Evolutionary conservation across 2,113 vertebrate species (phyloP).

Genomic region (Hipposideros armiger): DNA sequence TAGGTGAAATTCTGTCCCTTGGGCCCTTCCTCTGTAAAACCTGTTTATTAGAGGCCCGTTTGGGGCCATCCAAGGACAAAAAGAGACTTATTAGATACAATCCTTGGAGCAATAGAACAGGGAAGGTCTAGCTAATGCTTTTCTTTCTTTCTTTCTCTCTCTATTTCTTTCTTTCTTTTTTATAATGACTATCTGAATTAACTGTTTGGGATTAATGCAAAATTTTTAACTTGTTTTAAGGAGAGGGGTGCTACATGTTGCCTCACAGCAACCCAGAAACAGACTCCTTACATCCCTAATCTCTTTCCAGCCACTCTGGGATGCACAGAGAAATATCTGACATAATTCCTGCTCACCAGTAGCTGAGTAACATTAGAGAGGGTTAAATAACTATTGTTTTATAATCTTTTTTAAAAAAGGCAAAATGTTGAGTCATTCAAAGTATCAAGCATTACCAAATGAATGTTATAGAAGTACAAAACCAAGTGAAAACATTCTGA

Average conservation of each 20-base stretch:
- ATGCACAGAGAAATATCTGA: background rate
- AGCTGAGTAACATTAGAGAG: background rate
- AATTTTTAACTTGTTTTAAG: background rate
- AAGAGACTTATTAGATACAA: background rate
- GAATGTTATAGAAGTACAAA: background rate
- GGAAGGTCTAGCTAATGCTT: no score
- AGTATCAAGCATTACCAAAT: background rate
- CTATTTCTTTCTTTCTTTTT: no score
- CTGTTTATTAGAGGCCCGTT: background rate
- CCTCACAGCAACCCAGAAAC: background rate
- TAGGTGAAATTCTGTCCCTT: background rate
- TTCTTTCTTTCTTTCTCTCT: no score
- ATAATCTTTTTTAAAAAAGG: constrained; percentile 11
- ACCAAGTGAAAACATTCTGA: background rate
- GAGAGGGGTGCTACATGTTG: background rate
- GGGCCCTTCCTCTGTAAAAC: background rate
- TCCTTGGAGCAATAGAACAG: background rate
- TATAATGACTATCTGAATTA: background rate
- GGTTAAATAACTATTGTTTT: background rate
- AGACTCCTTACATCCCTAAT: background rate
- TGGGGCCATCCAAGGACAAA: background rate
- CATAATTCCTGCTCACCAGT: background rate
- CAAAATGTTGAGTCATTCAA: background rate
- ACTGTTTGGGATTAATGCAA: background rate
- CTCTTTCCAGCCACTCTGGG: background rate